Conservation (phyloP, 2,113 vertebrate species). For the Menura novaehollandiae region DNA sequence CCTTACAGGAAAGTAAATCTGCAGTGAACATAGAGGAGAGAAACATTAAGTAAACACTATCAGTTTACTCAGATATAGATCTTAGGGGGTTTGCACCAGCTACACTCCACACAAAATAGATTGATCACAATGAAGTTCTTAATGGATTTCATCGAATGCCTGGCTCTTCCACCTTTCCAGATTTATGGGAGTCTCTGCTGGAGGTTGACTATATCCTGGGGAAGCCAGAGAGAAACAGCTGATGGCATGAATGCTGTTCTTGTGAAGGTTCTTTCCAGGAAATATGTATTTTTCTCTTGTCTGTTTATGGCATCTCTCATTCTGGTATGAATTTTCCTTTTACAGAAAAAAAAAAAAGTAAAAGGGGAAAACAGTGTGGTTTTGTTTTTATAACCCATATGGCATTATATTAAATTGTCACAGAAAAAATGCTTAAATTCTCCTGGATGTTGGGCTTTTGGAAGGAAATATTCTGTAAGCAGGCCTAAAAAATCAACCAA, state of each 20-base stretch:
- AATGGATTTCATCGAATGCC: background rate
- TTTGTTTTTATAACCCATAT: background rate
- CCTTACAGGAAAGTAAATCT: background rate
- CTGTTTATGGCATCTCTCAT: background rate
- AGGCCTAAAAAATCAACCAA: background rate
- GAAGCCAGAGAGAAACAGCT: background rate
- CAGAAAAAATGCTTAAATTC: background rate
- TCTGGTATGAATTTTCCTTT: background rate
- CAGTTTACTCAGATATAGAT: background rate
- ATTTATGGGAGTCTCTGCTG: conserved; percentile 18
- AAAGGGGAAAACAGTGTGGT: background rate
- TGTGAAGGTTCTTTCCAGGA: background rate
- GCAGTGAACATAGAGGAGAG: background rate
- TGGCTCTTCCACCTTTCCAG: background rate
- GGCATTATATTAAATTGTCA: background rate
- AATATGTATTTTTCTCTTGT: background rate
- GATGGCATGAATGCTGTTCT: background rate
- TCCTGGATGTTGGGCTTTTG: background rate
- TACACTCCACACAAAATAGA: background rate
- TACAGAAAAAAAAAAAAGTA: background rate
- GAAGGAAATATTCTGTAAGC: background rate
- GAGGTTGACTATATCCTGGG: background rate
- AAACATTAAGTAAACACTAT: background rate
- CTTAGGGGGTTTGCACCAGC: background rate
- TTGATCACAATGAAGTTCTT: background rate